A percentile compares a stretch with the other conserved stretches of the same genome.
phyloP scores from a whole-genome alignment of 2,888 invertebrate species.

The Thymelicus lineola region DNA sequence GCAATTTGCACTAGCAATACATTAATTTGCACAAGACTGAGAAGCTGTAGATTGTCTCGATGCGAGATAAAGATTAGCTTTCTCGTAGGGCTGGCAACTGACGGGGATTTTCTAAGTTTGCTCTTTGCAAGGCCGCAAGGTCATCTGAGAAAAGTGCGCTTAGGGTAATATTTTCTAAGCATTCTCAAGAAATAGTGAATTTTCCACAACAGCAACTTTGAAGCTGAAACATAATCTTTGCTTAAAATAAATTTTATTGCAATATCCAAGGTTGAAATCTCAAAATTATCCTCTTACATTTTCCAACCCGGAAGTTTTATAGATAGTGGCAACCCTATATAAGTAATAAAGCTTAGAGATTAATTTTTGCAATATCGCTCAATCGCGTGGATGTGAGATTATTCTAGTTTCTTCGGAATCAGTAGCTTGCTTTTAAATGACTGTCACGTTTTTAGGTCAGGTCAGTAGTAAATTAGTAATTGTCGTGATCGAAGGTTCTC shows the following conservation, averaged over 20 bases:
- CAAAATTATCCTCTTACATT: not conserved
- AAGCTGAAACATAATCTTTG: too few species aligned
- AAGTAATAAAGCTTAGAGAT: constrained; percentile 31
- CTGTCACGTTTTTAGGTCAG: constrained; percentile 1
- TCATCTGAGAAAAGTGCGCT: too few species aligned
- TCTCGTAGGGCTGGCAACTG: constrained; percentile 9
- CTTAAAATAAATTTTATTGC: too few species aligned
- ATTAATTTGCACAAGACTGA: constrained; percentile 35
- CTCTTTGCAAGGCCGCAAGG: not conserved
- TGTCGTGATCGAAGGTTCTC: not conserved
- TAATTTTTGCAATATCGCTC: constrained; percentile 38
- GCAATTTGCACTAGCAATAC: constrained; percentile 33
- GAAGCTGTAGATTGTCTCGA: constrained; percentile 34
- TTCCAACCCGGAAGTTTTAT: not conserved
- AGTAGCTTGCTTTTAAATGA: constrained; percentile 21
- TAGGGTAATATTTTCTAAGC: too few species aligned
- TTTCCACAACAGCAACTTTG: too few species aligned
- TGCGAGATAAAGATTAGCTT: constrained; percentile 37
- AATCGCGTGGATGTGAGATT: constrained; percentile 26
- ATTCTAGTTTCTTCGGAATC: constrained; percentile 24
- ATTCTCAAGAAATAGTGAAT: too few species aligned
- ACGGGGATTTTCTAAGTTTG: not conserved
- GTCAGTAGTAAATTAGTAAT: not conserved
- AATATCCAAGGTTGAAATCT: not conserved
- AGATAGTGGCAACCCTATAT: not conserved